Base-by-base conservation (phyloP, 2,113 vertebrate genomes). In the Mustela lutreola region DNA sequence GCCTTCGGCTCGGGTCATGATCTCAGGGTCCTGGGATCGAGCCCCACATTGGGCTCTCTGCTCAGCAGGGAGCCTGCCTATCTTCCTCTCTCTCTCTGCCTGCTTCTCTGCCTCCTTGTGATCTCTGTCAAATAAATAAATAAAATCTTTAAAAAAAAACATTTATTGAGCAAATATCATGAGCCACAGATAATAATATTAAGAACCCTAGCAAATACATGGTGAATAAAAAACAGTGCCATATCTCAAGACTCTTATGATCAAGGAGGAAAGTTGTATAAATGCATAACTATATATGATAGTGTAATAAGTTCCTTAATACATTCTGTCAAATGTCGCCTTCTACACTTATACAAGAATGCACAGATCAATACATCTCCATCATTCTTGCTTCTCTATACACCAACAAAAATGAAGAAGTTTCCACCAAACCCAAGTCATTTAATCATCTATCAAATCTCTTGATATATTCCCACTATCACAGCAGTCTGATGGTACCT, bases 381-480 rank as follows among this genome's bases (percentile, higher is more conserved):
- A 50, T 67, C 56, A 21, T 31, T 60, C 58, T 78, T 96, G 93
- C 91, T 90, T 88, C 87, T 84, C 58, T 78, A 97, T 93, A 88
- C 93, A 98, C 96, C 98, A 98, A 99, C 97, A 98, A 99, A 99
- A 98, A 98, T 71, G 39, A 86, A 58, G 84, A 67, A 60, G 88
- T 98, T 97, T 98, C 98, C 93, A 98, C 97, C 65, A 95, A 97
- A 93, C 81, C 70, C 78, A 96, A 98, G 78, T 84, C 97, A 98
- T 97, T 97, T 98, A 98, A 98, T 87, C 50, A 97, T 90, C 96
- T 98, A 98, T 98, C 98, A 98, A 98, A 99, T 98, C 97, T 98
- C 98, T 96, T 98, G 96, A 96, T 93, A 95, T 82, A 98, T 99
- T 97, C 98, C 98, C 95, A 98, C 97, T 94, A 98, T 65, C 96